Evolutionary conservation across 2,797 vertebrate species (phyloP), one percentile per base, ranked within the genome.

Genomic region (Acanthopagrus latus): DNA sequence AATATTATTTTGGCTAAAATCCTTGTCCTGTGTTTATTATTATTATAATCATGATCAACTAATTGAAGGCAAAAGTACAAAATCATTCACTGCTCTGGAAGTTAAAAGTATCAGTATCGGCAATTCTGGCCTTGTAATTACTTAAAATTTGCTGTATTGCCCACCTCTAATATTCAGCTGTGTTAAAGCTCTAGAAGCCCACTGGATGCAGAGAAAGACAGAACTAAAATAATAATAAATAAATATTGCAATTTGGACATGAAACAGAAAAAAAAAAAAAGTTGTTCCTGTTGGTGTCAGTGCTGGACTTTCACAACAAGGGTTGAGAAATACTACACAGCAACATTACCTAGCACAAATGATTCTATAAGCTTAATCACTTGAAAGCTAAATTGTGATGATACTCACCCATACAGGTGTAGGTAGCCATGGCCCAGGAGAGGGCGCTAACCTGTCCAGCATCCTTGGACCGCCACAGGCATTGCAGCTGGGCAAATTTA

Each of bases 401-500:
- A 43, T 20, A 81, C 97, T 97, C 92, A 99, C 98, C 92, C 66
- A 94, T 84, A 23, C 95, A 96, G 1, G 97, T 97, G 63, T 96
- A 99, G 0, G 93, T 88, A 1, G 97, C 95, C 89, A 99, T 78
- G 2, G 78, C 92, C 98, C 98, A 99, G 33, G 96, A 96, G 81
- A 97, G 91, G 20, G 96, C 94, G 5, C 97, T 99, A 20, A 96
- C 95, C 55, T 97, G 95, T 5, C 95, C 95, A 0, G 97, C 91
- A 41, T 99, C 96, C 69, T 91, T 95, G 0, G 94, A 94, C 85
- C 86, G 89, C 98, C 98, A 98, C 81, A 99, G 92, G 44, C 91
- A 96, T 55, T 91, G 96, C 73, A 99, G 96, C 89, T 99, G 98
- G 1, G 93, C 94, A 48, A 97, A 82, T 88, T 98, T 99, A 88